Evolutionary conservation across 2,888 invertebrate genomes (phyloP), one percentile per base, ranked within the genome.

Genomic region (Hemithea aestivaria): DNA sequence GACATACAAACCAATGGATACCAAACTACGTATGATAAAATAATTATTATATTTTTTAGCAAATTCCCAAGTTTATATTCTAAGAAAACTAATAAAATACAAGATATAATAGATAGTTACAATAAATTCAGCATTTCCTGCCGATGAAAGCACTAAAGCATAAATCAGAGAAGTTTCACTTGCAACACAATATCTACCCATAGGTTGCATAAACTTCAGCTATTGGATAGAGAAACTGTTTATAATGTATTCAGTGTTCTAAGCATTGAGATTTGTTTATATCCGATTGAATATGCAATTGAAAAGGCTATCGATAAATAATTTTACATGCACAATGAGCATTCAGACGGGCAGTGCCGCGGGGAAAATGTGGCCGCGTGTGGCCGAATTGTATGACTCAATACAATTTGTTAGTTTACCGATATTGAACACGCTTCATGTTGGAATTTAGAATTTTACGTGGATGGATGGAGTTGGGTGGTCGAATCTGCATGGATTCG

Each of bases 221-320:
- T 4, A 16, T 24, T 16, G 12, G n/a, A n/a, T n/a, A n/a, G n/a
- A n/a, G n/a, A n/a, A n/a, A n/a, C n/a, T n/a, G n/a, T n/a, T n/a
- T n/a, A n/a, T n/a, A n/a, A n/a, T n/a, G n/a, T n/a, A 25, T 35
- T 24, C 40, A 37, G 38, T 45, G 40, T 41, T 49, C 41, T 40
- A 42, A 40, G 26, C 41, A 26, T 28, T 25, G 29, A 24, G n/a
- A 32, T 37, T 37, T 34, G 41, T 35, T 30, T 39, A 42, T 45
- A 27, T 32, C 23, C 45, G 43, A 48, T 50, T 46, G 45, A 47
- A 52, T 40, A 29, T 41, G 36, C 53, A 46, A 72, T 80, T 79
- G 74, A 75, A 79, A 72, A 62, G 63, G 62, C 70, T 64, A 74
- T 71, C 66, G 66, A 53, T 63, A 54, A 63, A 72, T 69, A 69